Conservation (phyloP, 2,888 invertebrate species). For the Mythimna impura region DNA sequence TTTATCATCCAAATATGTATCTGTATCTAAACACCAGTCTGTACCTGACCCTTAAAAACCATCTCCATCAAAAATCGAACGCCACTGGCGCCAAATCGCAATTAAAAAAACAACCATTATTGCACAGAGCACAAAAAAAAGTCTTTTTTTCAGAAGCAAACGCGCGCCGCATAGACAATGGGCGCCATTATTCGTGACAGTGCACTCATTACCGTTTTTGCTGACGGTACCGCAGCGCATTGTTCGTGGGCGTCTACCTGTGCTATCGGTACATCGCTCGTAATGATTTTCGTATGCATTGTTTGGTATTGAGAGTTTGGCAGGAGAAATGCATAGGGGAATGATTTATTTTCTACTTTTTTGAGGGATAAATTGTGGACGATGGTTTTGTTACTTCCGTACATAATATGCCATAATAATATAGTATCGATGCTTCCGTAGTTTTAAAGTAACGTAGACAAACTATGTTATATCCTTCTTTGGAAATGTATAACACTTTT, state of each 20-base stretch:
- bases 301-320: constrained; percentile 53
- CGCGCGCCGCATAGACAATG: constrained; percentile 85
- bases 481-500: too few species aligned
- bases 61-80: constrained; percentile 46
- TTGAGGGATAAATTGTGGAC: background rate
- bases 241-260: constrained; percentile 86
- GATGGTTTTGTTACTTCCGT: constrained; percentile 35
- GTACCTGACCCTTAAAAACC: constrained; percentile 19
- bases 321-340: constrained; percentile 44
- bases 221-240: constrained; percentile 73
- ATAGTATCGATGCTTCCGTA: too few species aligned
- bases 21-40: background rate
- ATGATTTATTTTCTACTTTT: constrained; percentile 46
- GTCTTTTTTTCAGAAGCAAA: constrained; percentile 73
- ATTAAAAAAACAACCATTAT: constrained; percentile 67
- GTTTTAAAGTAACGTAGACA: background rate
- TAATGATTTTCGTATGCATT: constrained; percentile 65
- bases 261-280: constrained; percentile 77
- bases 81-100: constrained; percentile 63
- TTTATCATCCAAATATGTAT: background rate
- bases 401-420: too few species aligned
- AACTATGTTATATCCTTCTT: background rate
- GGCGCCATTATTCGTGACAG: constrained; percentile 84
- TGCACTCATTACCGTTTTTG: constrained; percentile 89
- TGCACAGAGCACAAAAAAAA: constrained; percentile 67